A percentile compares a stretch with the other conserved stretches of the same genome.
phyloP scores from a whole-genome alignment of 2,888 invertebrate species.

The Scaptomyza reducta region DNA sequence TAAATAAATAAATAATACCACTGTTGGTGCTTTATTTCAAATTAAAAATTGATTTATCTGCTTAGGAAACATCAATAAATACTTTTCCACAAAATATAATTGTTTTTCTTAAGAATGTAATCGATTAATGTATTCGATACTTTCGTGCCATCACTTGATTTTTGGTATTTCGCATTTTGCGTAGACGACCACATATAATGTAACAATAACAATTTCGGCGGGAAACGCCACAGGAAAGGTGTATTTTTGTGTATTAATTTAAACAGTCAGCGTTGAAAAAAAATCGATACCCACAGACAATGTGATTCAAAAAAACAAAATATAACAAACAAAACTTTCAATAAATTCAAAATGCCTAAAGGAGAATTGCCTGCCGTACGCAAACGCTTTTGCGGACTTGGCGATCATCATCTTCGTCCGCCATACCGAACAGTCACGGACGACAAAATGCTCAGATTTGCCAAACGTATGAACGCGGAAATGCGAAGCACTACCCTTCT shows the following conservation, averaged over 20 bases:
- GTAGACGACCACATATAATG: background rate
- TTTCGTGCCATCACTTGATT: background rate
- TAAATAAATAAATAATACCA: too few species aligned
- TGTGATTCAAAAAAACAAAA: background rate
- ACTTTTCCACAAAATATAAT: background rate
- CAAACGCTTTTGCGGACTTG: slow-evolving; percentile 44
- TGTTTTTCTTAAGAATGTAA: background rate
- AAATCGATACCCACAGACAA: background rate
- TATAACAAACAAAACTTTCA: slow-evolving; percentile 5
- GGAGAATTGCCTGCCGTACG: background rate
- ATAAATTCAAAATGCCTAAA: slow-evolving; percentile 17
- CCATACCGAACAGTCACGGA: slow-evolving; percentile 42
- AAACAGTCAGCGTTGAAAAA: background rate
- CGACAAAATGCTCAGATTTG: slow-evolving; percentile 43
- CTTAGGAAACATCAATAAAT: background rate
- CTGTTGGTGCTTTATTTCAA: too few species aligned
- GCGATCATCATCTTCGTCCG: slow-evolving; percentile 27
- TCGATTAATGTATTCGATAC: background rate
- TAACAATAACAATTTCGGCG: background rate
- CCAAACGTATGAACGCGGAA: slow-evolving; percentile 43
- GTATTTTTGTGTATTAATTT: background rate
- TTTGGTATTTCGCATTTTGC: background rate
- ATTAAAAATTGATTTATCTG: too few species aligned
- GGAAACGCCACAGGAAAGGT: background rate
- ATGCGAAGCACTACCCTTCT: slow-evolving; percentile 39